A percentile compares a stretch with the other conserved stretches of the same genome.
These are phyloP conservation scores for Mugil cephalus DNA, from an alignment of 2,113 vertebrate species.

Conservation along the genomic window DNA sequence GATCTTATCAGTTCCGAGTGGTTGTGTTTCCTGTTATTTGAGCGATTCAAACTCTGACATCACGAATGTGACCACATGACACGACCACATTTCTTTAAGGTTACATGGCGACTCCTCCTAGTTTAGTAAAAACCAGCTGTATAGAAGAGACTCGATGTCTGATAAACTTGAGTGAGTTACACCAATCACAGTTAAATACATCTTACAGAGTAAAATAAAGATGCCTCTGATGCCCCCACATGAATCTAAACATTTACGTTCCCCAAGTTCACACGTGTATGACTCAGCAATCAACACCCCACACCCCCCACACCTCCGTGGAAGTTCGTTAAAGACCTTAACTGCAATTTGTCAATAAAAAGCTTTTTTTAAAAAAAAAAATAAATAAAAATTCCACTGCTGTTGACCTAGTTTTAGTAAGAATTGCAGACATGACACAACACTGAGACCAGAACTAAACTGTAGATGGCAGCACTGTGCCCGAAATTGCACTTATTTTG, in stretches of 20 bases:
- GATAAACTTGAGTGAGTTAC: neutral
- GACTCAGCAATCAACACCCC: no score
- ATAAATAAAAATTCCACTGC: no score
- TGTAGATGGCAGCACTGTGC: no score
- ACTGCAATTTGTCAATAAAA: no score
- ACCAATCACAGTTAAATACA: neutral
- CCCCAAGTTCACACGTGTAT: no score
- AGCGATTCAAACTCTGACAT: neutral
- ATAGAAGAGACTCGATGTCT: neutral
- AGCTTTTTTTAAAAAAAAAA: no score
- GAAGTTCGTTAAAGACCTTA: no score
- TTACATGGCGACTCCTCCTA: neutral
- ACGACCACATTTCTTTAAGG: neutral
- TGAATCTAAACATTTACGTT: neutral
- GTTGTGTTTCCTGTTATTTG: constrained; percentile 39
- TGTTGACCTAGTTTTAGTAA: no score
- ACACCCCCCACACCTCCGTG: no score
- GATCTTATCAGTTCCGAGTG: neutral
- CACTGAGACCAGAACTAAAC: no score
- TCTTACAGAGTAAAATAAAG: neutral
- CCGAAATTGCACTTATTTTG: no score
- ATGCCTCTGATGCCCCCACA: neutral
- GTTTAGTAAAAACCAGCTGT: neutral
- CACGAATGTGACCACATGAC: neutral
- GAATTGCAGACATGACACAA: no score